Percentiles rank a stretch among this genome's conserved stretches.
These are phyloP conservation scores for Proales similis DNA, from an alignment of 1,140 invertebrate genomes.

Conservation along the genomic window DNA sequence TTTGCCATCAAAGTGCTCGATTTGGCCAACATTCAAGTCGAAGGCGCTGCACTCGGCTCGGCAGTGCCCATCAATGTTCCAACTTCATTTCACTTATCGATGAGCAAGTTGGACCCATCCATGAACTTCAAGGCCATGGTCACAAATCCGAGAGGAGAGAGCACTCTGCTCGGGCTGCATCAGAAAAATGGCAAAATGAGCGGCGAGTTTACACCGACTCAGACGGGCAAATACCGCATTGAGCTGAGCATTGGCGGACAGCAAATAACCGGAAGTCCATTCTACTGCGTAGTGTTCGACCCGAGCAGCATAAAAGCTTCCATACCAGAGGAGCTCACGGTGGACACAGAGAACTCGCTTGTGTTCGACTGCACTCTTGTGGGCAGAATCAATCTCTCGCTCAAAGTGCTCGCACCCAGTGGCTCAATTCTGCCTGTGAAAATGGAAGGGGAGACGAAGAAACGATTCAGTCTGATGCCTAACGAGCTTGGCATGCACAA, in stretches of 20 bases:
- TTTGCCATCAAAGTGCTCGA: slow-evolving; percentile 46
- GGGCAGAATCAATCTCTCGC: slow-evolving; percentile 5
- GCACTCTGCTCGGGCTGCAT: background rate
- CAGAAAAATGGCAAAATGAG: slow-evolving; percentile 30
- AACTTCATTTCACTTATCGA: slow-evolving; percentile 38
- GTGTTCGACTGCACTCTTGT: slow-evolving; percentile 15
- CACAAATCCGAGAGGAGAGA: slow-evolving; percentile 33
- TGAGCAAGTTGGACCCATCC: slow-evolving; percentile 3
- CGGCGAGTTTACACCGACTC: slow-evolving; percentile 24
- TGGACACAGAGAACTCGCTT: slow-evolving; percentile 1
- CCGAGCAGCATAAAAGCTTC: background rate
- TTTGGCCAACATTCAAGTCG: slow-evolving; percentile 42
- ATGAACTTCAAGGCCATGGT: background rate
- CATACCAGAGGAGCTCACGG: slow-evolving; percentile 4
- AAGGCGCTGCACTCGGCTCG: slow-evolving; percentile 41
- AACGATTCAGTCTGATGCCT: slow-evolving; percentile 2
- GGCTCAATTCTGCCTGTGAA: slow-evolving; percentile 1
- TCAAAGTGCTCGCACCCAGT: slow-evolving; percentile 17
- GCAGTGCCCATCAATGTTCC: slow-evolving; percentile 39
- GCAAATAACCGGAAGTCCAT: slow-evolving; percentile 33
- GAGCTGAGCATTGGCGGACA: slow-evolving; percentile 11
- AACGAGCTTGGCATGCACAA: slow-evolving; percentile 7
- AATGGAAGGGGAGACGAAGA: slow-evolving; percentile 7
- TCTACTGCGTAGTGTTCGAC: slow-evolving; percentile 30
- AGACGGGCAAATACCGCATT: slow-evolving; percentile 6